phyloP scores from a whole-genome alignment of 1,140 invertebrate species.

The Lineus longissimus region DNA sequence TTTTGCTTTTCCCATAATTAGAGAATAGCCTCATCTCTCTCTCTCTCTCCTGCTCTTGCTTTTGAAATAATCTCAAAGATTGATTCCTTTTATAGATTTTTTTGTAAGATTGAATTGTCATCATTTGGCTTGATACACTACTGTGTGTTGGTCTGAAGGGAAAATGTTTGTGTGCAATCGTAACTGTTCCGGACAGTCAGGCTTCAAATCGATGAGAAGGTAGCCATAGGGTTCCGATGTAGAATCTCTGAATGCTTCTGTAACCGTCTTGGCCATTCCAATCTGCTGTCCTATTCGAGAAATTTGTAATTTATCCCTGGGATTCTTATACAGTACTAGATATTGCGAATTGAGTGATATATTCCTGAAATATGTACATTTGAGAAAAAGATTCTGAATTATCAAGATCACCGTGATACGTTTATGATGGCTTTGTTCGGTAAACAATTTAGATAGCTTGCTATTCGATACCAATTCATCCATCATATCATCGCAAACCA shows the following conservation, averaged over 20 bases:
- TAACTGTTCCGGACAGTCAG: slow-evolving; percentile 10
- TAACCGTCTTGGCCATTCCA: slow-evolving; percentile 1
- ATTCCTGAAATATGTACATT: slow-evolving; percentile 20
- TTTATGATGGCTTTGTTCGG: slow-evolving; percentile 7
- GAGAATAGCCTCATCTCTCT: no score
- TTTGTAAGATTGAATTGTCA: no score
- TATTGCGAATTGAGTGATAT: slow-evolving; percentile 23
- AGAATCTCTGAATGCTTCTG: slow-evolving; percentile 15
- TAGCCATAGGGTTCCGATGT: slow-evolving; percentile 15
- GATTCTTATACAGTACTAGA: slow-evolving; percentile 22
- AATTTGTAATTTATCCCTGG: slow-evolving; percentile 6
- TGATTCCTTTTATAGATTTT: background rate
- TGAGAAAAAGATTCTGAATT: slow-evolving; percentile 20
- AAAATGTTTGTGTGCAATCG: slow-evolving; percentile 14
- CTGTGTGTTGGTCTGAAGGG: background rate
- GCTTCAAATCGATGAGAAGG: slow-evolving; percentile 20
- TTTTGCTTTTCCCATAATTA: no score
- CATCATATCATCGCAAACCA: slow-evolving; percentile 19
- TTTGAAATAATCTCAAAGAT: no score
- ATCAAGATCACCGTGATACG: slow-evolving; percentile 16
- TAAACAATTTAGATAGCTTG: slow-evolving; percentile 16
- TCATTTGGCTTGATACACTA: background rate
- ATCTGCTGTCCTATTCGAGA: background rate
- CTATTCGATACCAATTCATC: slow-evolving; percentile 9
- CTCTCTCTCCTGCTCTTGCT: no score